Evolutionary conservation across 2,888 invertebrate genomes (phyloP), one percentile per base, ranked within the genome.

Genomic region (Latheticus oryzae): DNA sequence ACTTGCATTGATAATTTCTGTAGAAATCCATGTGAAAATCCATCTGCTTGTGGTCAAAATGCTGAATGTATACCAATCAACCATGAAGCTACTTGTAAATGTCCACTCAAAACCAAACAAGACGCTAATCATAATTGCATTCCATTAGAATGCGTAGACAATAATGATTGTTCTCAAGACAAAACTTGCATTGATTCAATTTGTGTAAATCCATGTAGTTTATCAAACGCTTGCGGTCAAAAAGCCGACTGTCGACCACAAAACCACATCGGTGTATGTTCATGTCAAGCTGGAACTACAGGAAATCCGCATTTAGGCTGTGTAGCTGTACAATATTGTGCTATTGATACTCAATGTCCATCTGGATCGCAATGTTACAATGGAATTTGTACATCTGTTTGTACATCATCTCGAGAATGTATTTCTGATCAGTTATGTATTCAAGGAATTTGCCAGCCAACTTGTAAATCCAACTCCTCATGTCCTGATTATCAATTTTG

Each of bases 271-370:
- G 91, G 91, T 0, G 82, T 90, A 23, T 95, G 95, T 73, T 84
- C 86, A n/a, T 95, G 95, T 74, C 83, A 87, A 66, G 83, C 91
- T 13, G 94, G 94, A 32, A 90, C 86, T 62, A 93, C 93, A 0
- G 94, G 94, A 15, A 91, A 94, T 78, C 91, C 95, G 5, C 87
- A 90, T 58, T 82, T 93, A 59, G 94, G 94, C 7, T 95, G 95
- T 73, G 87, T 90, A 15, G 84, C 88, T 1, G 83, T 95, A 42
- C 91, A 93, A 68, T 92, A 91, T 70, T 95, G 95, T 71, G 87
- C 87, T 37, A 83, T 83, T 50, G 93, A 94, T 63, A 84, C 81
- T 26, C 91, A 93, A 73, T 95, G 95, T 74, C 87, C 93, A 0
- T 84, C 91, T 1, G 92, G 93, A 45, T 90, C 93, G 5, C 89